Percentiles rank a stretch among this genome's conserved stretches.
Conservation (phyloP, 2,888 invertebrate genomes). For the Xestobium rufovillosum region DNA sequence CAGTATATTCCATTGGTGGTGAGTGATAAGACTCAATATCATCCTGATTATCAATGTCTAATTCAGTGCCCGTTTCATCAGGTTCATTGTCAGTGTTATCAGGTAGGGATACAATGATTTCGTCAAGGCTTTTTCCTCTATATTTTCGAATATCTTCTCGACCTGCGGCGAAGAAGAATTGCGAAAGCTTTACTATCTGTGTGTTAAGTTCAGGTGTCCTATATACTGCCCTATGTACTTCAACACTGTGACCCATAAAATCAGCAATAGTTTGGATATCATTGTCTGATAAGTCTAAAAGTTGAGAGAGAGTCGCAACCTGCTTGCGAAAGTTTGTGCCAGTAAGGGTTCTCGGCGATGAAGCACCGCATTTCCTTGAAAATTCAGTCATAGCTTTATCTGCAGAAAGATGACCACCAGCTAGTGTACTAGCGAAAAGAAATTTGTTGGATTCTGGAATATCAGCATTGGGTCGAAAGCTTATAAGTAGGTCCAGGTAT, state of each 20-base stretch:
- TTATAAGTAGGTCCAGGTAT: too few species aligned
- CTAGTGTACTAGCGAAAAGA: neutral
- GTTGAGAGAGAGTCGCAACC: constrained; percentile 2
- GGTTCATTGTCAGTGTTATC: too few species aligned
- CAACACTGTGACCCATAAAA: constrained; percentile 2
- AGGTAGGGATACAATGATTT: too few species aligned
- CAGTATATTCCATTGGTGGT: too few species aligned
- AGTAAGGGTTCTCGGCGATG: neutral
- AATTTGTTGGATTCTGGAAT: too few species aligned
- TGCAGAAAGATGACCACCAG: neutral
- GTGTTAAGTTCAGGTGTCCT: neutral
- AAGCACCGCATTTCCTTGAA: neutral
- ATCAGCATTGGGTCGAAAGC: too few species aligned
- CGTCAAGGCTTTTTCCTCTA: constrained; percentile 6
- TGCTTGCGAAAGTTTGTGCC: constrained; percentile 3
- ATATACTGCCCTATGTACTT: constrained; percentile 3
- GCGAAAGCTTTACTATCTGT: neutral
- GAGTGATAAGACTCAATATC: too few species aligned
- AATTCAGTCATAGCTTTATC: neutral
- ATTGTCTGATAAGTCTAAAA: neutral
- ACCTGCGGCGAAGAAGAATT: constrained; percentile 1
- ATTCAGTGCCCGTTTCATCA: too few species aligned
- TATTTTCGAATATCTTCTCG: constrained; percentile 2
- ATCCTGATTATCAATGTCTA: too few species aligned
- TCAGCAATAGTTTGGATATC: constrained; percentile 4